A percentile compares a stretch with the other conserved stretches of the same genome.
Evolutionary conservation across 2,888 invertebrate species (phyloP).

Genomic region (Metellina segmentata): DNA sequence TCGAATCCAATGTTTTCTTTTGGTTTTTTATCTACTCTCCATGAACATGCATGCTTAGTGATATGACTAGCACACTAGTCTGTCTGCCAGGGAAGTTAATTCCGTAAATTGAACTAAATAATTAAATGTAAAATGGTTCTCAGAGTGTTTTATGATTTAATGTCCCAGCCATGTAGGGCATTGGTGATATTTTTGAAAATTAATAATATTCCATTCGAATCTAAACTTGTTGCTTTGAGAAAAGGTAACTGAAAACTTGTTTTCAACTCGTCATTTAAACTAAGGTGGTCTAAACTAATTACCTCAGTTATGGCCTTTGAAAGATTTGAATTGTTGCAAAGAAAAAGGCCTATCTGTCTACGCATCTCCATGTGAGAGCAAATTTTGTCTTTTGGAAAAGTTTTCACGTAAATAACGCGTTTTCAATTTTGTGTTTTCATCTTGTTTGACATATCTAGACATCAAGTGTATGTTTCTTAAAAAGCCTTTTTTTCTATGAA

Average conservation of each 20-base stretch:
- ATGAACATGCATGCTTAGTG: no score
- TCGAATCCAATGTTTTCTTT: no score
- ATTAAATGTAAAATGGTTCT: conserved; percentile 77
- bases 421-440: neutral
- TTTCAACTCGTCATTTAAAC: neutral
- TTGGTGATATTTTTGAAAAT: conserved; percentile 81
- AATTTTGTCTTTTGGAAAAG: no score
- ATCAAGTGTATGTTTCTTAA: no score
- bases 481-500: neutral
- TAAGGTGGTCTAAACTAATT: no score
- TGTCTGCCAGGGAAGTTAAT: no score
- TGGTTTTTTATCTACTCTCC: no score
- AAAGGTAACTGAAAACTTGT: conserved; percentile 79
- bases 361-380: neutral
- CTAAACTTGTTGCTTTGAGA: conserved; percentile 80
- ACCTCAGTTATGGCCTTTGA: neutral
- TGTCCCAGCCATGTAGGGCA: conserved; percentile 82
- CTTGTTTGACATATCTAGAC: neutral
- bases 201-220: conserved; percentile 80
- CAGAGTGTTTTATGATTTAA: conserved; percentile 81
- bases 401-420: no score
- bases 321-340: neutral
- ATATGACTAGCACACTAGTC: no score
- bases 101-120: no score
- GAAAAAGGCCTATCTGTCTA: neutral